Evolutionary conservation across 30 jellyfish, hydroid and myxozoan genomes (phyloP), one percentile per base, ranked within the genome.

Genomic region (Sanderia malayensis): DNA sequence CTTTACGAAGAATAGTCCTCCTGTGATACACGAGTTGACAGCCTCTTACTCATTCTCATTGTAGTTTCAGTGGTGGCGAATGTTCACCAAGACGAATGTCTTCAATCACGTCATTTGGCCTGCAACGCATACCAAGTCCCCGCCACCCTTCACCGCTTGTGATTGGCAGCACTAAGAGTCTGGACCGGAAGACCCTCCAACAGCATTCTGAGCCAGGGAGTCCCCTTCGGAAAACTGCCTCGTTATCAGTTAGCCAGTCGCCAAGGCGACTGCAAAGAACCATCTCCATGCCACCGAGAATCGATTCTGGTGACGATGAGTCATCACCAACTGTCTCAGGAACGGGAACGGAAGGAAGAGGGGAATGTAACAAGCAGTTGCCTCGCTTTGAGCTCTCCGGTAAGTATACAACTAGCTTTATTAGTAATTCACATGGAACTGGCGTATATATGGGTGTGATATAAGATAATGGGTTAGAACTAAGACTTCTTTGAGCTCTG

Each of bases 121-220:
- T 83, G 69, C 96, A 78, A 53, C 93, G 98, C 17, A 93, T 92
- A 13, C 98, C 98, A 25, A 92, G 98, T 37, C 98, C 98, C 8
- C 92, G 92, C 11, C 96, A 92, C 29, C 98, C 98, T 7, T 92
- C 98, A 23, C 98, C 98, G 10, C 73, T 92, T 31, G 98, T 92
- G 52, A 65, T 92, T 32, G 98, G 81, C 69, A 32, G 95, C 22
- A 65, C 93, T 26, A 59, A 71, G 26, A 31, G 74, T 45, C 7
- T 22, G 24, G 89, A 70, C 19, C 86, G 67, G 10, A 70, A 26
- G 59, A 78, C 47, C 26, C 69, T 33, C 4, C 87, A 67, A 2
- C 65, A 27, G 21, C 31, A 37, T 4, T 79, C 98, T 18, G 96
- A 80, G 61, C 98, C 98, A 24, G 74, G 31, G 19, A 84, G 92